A percentile compares a stretch with the other conserved stretches of the same genome.
Conservation (phyloP, 2,888 invertebrate species). For the Athripsodes cinereus region DNA sequence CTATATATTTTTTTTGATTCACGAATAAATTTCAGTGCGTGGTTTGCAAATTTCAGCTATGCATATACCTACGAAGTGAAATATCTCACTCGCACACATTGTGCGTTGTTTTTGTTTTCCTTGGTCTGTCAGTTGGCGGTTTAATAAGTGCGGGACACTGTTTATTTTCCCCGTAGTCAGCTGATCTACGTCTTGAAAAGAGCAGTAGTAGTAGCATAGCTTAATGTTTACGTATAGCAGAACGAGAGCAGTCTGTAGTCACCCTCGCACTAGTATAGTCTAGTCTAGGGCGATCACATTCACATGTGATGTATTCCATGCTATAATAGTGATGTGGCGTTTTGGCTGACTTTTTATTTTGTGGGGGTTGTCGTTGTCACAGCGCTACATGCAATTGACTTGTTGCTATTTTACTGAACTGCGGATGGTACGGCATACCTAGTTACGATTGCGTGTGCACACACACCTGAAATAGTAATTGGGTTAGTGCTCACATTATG, state of each 20-base stretch:
- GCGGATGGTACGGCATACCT: not conserved
- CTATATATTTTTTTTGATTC: no score
- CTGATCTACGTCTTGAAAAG: not conserved
- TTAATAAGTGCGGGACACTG: not conserved
- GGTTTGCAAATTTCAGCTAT: no score
- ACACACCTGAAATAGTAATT: constrained; percentile 18
- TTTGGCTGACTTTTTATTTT: not conserved
- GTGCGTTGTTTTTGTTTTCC: not conserved
- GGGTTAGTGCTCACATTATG: constrained; percentile 19
- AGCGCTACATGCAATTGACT: no score
- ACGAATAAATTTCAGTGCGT: no score
- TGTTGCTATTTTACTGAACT: not conserved
- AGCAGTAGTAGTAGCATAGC: not conserved
- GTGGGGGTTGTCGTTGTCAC: constrained; percentile 4
- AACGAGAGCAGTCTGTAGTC: not conserved
- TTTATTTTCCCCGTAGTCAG: not conserved
- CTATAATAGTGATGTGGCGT: not conserved
- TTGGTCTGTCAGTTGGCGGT: not conserved
- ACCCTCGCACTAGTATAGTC: not conserved
- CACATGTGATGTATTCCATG: not conserved
- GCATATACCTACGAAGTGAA: no score
- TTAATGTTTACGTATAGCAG: not conserved
- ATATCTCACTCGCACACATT: not conserved
- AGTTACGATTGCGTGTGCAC: not conserved
- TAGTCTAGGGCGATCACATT: not conserved